Evolutionary conservation across 2,113 vertebrate species (phyloP).

Genomic region (Hydropotes inermis): DNA sequence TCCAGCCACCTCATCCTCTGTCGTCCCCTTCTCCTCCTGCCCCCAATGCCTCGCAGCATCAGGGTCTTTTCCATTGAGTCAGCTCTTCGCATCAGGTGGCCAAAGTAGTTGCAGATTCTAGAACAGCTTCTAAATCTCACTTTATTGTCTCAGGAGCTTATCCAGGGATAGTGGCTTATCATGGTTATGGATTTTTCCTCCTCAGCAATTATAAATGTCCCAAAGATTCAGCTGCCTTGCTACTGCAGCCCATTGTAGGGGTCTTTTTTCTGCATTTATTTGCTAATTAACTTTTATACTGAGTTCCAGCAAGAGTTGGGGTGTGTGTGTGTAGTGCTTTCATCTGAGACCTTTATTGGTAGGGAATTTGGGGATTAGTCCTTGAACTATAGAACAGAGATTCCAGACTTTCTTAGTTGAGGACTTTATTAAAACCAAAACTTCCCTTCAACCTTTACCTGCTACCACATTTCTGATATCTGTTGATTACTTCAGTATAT

Average conservation of each 20-base stretch:
- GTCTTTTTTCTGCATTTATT: not conserved
- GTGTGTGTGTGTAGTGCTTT: not conserved
- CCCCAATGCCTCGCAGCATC: no score
- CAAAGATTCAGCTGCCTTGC: not conserved
- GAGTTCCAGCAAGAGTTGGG: not conserved
- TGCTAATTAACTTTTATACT: not conserved
- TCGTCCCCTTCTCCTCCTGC: no score
- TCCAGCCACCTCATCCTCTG: no score
- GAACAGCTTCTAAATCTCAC: not conserved
- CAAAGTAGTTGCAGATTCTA: no score
- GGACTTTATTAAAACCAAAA: not conserved
- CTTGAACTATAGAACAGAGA: not conserved
- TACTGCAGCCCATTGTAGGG: not conserved
- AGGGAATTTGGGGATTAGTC: not conserved
- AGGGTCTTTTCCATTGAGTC: no score
- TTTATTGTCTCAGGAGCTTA: not conserved
- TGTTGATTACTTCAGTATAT: not conserved
- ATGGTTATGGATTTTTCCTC: not conserved
- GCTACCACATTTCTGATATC: not conserved
- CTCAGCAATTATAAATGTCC: not conserved
- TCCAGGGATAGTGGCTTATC: not conserved
- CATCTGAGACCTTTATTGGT: not conserved
- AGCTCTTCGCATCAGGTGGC: no score
- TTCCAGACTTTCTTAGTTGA: not conserved
- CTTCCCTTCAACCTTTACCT: not conserved